Evolutionary conservation across 2,888 invertebrate genomes (phyloP).

Genomic region (Shargacucullia verbasci): DNA sequence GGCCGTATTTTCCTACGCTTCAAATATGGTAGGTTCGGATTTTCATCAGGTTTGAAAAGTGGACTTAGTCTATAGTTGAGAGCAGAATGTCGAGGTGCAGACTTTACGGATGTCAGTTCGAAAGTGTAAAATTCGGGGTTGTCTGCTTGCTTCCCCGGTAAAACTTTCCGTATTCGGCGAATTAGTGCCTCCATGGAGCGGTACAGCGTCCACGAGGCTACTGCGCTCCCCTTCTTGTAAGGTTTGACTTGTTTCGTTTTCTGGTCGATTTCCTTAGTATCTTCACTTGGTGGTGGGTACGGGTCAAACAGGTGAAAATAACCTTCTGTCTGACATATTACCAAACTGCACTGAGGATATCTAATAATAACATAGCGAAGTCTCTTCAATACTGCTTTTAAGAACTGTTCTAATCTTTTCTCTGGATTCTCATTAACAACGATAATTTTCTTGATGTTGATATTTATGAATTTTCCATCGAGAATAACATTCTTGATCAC

Average conservation of each 20-base stretch:
- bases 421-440: conserved; percentile 84
- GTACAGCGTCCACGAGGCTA: conserved; percentile 85
- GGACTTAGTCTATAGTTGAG: conserved; percentile 82
- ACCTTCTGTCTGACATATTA: conserved; percentile 87
- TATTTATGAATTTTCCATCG: conserved; percentile 90
- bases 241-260: conserved; percentile 20
- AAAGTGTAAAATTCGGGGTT: conserved; percentile 88
- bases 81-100: conserved; percentile 84
- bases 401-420: conserved; percentile 81
- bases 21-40: conserved; percentile 78
- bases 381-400: conserved; percentile 78
- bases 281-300: conserved; percentile 78
- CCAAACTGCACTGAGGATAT: conserved; percentile 88
- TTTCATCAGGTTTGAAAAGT: conserved; percentile 78
- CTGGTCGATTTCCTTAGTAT: conserved; percentile 37
- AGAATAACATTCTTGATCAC: conserved; percentile 90
- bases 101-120: conserved; percentile 87
- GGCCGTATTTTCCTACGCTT: conserved; percentile 70
- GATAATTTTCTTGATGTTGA: conserved; percentile 87
- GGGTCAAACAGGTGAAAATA: conserved; percentile 91
- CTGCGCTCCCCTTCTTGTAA: conserved; percentile 56
- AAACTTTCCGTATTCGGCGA: conserved; percentile 69
- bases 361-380: conserved; percentile 89
- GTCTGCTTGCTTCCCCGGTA: conserved; percentile 59
- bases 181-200: conserved; percentile 73